Conservation (phyloP, 2,797 vertebrate species). For the Pelochelys cantorii region DNA sequence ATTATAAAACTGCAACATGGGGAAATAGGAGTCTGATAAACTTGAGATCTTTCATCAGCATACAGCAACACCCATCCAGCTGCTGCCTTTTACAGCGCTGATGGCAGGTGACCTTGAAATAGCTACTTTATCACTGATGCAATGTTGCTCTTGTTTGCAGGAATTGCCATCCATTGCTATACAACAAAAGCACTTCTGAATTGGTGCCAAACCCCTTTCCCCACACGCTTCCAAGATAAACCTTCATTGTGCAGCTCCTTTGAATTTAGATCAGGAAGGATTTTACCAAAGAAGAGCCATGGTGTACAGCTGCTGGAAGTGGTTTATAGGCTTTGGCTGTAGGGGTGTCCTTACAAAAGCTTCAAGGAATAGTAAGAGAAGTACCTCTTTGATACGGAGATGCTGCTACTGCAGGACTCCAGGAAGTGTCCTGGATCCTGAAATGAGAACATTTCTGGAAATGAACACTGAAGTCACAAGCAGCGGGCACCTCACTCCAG, state of each 20-base stretch:
- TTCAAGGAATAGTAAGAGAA: slow-evolving; percentile 24
- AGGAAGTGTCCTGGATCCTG: slow-evolving; percentile 26
- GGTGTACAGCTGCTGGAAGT: slow-evolving; percentile 31
- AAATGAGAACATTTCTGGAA: slow-evolving; percentile 83
- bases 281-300: slow-evolving; percentile 13
- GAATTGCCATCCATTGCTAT: neutral
- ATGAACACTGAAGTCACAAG: slow-evolving; percentile 89
- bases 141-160: slow-evolving; percentile 29
- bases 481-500: slow-evolving; percentile 87
- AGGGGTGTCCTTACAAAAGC: slow-evolving; percentile 26
- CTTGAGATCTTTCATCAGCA: fast-evolving
- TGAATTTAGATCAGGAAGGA: fast-evolving
- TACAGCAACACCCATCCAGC: fast-evolving
- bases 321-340: neutral
- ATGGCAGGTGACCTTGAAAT: neutral
- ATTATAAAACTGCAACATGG: neutral
- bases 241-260: neutral
- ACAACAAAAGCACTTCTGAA: neutral
- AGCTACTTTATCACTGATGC: fast-evolving
- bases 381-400: slow-evolving; percentile 21
- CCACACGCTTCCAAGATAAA: neutral
- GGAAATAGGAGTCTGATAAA: neutral
- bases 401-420: slow-evolving; percentile 37
- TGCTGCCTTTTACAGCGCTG: neutral
- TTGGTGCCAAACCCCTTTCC: neutral